Conservation (phyloP, 2,797 vertebrate genomes). For the Australoheros facetus region DNA sequence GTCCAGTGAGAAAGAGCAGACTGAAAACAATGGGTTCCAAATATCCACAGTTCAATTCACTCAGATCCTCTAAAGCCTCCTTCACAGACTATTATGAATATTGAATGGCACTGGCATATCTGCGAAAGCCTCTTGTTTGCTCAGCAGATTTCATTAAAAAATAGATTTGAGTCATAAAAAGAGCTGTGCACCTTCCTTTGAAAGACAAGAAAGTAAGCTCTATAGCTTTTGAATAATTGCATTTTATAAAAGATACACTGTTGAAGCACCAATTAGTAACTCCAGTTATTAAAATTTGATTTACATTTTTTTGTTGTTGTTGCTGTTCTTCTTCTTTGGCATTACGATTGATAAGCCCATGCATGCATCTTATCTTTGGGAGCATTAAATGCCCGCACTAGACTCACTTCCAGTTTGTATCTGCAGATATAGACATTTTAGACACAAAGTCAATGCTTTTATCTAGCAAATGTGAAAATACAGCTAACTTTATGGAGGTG, state of each 20-base stretch:
- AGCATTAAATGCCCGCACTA: conserved; percentile 5
- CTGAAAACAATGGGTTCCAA: background rate
- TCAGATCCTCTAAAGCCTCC: conserved; percentile 55
- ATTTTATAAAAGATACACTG: background rate
- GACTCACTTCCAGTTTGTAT: conserved; percentile 15
- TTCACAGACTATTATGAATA: conserved; percentile 59
- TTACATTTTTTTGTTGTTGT: background rate
- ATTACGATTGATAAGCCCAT: background rate
- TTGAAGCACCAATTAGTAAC: background rate
- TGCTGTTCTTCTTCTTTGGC: background rate
- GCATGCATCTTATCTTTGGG: background rate
- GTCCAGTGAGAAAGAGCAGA: background rate
- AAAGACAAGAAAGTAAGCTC: background rate
- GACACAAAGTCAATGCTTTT: conserved; percentile 28
- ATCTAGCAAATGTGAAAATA: conserved; percentile 24
- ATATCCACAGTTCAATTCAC: conserved; percentile 1
- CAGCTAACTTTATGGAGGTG: conserved; percentile 6
- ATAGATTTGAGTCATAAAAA: conserved; percentile 43
- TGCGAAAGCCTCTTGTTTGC: conserved; percentile 59
- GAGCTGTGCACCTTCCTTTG: conserved; percentile 23
- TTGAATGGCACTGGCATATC: conserved; percentile 27
- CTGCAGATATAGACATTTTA: conserved; percentile 32
- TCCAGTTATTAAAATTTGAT: background rate
- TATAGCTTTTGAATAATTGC: background rate
- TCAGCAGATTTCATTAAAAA: conserved; percentile 56